Percentiles rank a stretch among this genome's conserved stretches.
phyloP scores from a whole-genome alignment of 1,140 invertebrate species.

The Anoplophora glabripennis region DNA sequence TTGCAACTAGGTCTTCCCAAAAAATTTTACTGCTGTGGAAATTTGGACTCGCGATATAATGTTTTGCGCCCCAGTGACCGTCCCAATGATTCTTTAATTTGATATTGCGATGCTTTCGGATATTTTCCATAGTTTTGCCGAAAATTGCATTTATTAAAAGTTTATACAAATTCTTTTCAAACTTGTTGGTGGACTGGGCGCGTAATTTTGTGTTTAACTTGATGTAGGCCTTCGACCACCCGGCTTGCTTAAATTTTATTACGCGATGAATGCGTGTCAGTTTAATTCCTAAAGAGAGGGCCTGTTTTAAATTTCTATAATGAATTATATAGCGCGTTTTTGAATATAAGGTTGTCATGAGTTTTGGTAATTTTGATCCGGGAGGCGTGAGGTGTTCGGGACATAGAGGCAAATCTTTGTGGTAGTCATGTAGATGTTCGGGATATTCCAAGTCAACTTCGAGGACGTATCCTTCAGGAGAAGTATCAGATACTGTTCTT shows the following conservation, averaged over 20 bases:
- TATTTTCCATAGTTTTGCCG: conserved; percentile 52
- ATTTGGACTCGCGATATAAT: conserved; percentile 17
- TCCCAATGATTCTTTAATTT: conserved; percentile 17
- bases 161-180: conserved; percentile 56
- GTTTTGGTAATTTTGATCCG: conserved; percentile 31
- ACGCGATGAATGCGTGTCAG: conserved; percentile 53
- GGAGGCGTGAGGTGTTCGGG: conserved; percentile 14
- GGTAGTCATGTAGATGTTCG: conserved; percentile 51
- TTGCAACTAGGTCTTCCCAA: conserved; percentile 43
- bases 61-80: conserved; percentile 20
- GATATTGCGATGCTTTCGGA: conserved; percentile 30
- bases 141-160: conserved; percentile 49
- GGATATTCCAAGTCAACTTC: conserved; percentile 51
- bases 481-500: conserved; percentile 41
- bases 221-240: conserved; percentile 51
- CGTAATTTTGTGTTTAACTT: conserved; percentile 46
- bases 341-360: conserved; percentile 32
- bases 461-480: conserved; percentile 53
- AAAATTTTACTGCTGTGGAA: conserved; percentile 32
- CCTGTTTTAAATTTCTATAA: conserved; percentile 53
- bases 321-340: conserved; percentile 44
- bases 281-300: conserved; percentile 49
- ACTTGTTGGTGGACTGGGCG: conserved; percentile 44
- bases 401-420: conserved; percentile 51
- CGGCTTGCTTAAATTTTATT: conserved; percentile 53